Evolutionary conservation across 2,113 vertebrate genomes (phyloP), one percentile per base, ranked within the genome.

Genomic region (Gobio gobio): DNA sequence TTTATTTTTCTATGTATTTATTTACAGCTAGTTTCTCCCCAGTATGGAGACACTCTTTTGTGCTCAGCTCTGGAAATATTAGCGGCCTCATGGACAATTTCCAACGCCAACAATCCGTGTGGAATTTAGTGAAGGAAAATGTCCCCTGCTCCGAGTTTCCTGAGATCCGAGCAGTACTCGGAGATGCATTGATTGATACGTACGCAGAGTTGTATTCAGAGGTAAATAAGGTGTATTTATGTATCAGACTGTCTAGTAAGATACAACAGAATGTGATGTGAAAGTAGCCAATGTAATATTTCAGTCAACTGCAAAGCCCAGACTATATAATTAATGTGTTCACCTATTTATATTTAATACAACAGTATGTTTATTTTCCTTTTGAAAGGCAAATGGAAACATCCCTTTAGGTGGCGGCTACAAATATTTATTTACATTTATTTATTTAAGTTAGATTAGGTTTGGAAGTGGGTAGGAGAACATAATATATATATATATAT

Each of bases 171-270:
- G 61, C 88, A 20, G 89, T 94, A 33, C 91, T 97, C 72, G 96
- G 96, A 63, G 88, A 91, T 77, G 89, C 91, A 2, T 88, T 92
- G 43, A 92, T 97, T 56, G 95, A 97, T 88, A 92, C 92, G 86
- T 96, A 95, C 85, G 90, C 92, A 75, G 96, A 96, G 66, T 89
- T 94, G 51, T 90, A 95, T 81, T 75, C 88, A 18, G 96, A 97
- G 96, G 97, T 76, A 76, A 40, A 91, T 66, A 5, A 14, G 54
- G 75, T 80, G 40, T 64, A 22, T 51, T 36, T 64, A 58, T 84
- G 66, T 83, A 85, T 40, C 63, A 64, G 68, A 85, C 75, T 76
- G 74, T 87, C 84, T 84, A 59, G 78, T 58, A 54, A 54, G 26
- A 59, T 40, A 64, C 49, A 87, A 66, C 85, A 86, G 78, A 51